A percentile compares a stretch with the other conserved stretches of the same genome.
These are phyloP conservation scores for Holotrichia oblita DNA, from an alignment of 1,140 invertebrate genomes.

Conservation along the genomic window DNA sequence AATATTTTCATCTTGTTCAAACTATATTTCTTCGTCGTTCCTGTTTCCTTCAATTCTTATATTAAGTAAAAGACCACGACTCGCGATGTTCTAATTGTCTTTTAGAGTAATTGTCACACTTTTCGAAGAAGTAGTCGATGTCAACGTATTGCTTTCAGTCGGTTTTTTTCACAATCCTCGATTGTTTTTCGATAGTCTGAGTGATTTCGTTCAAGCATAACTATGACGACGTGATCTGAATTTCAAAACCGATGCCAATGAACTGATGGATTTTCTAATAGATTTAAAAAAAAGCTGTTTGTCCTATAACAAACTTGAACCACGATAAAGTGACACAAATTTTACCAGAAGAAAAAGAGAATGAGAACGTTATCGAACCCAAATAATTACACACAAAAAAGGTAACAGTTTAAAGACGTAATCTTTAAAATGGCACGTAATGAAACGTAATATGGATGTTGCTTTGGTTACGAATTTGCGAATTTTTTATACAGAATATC, in stretches of 20 bases:
- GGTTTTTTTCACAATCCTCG: background rate
- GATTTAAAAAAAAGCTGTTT: background rate
- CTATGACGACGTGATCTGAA: constrained; percentile 1
- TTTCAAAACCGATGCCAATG: background rate
- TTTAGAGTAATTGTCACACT: background rate
- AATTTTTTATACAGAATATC: no score
- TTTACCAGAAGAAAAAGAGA: background rate
- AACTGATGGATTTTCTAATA: background rate
- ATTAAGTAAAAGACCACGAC: no score
- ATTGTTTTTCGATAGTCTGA: constrained; percentile 6
- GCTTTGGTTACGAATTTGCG: no score
- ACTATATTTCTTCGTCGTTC: no score
- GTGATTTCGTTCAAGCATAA: constrained; percentile 16
- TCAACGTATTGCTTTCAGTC: background rate
- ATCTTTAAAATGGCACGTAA: no score
- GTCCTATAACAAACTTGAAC: background rate
- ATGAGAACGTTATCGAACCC: constrained; percentile 15
- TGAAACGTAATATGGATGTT: no score
- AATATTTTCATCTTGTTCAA: no score
- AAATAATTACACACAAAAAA: background rate
- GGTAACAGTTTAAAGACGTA: background rate
- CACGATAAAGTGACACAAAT: background rate
- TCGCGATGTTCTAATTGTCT: background rate
- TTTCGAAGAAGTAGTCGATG: background rate
- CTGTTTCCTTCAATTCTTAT: no score